Evolutionary conservation across 2,113 vertebrate species (phyloP).

Genomic region (Strigops habroptila): DNA sequence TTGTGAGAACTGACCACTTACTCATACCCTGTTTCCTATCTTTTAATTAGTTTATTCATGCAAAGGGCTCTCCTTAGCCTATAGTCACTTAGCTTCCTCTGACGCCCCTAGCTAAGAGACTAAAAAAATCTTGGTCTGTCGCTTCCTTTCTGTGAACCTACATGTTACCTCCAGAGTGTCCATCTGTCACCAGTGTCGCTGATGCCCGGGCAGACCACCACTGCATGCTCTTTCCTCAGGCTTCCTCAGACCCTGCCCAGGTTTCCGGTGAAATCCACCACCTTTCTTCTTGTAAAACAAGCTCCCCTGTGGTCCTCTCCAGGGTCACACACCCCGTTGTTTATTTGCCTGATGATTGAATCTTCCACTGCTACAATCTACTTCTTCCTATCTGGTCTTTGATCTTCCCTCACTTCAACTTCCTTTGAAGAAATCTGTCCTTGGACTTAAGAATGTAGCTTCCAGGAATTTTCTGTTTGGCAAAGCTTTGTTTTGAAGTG

Average conservation of each 20-base stretch:
- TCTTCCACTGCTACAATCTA: constrained; percentile 33
- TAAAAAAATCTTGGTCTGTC: neutral
- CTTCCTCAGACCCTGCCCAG: constrained; percentile 5
- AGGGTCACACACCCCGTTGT: constrained; percentile 5
- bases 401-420: constrained; percentile 23
- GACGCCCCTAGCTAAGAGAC: neutral
- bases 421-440: constrained; percentile 44
- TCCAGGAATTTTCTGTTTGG: constrained; percentile 56
- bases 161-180: neutral
- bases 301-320: neutral
- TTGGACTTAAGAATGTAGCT: constrained; percentile 21
- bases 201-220: neutral
- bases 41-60: neutral
- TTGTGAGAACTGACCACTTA: neutral
- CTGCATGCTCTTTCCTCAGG: neutral
- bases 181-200: neutral
- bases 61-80: neutral
- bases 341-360: constrained; percentile 42
- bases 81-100: neutral
- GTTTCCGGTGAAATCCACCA: constrained; percentile 11
- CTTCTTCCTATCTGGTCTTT: constrained; percentile 48
- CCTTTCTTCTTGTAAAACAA: neutral
- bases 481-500: constrained; percentile 22
- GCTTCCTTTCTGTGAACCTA: neutral
- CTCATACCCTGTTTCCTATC: neutral